Base-by-base conservation (phyloP, 2,888 invertebrate genomes). In the Drosophila demipolita region DNA sequence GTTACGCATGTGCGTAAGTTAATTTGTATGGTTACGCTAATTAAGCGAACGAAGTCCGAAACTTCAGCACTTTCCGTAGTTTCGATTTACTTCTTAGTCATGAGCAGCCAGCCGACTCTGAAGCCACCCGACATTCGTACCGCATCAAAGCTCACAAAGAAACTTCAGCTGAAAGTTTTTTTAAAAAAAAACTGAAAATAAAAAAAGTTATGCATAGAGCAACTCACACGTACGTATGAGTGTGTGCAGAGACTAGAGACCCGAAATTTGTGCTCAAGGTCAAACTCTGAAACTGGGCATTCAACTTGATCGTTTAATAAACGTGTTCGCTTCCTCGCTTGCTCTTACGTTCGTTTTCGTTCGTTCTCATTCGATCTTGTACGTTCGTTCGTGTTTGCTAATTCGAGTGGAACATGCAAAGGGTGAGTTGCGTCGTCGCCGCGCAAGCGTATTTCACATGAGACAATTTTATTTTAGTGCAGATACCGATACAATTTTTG, bases 291-390 rank as follows among this genome's bases (percentile, higher is more conserved):
- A 91, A 91, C 90, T 88, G 91, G 91, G 83, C 91, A 80, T 91
- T 91, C 91, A 91, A 91, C 91, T 91, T 86, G 85, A 87, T 90
- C 90, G 90, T 90, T 88, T 88, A 88, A 88, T 70, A 88, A 90
- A 89, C 90, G 84, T 89, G 90, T 89, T 90, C 78, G 80, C 66
- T 67, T 38, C 40, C 23, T 20, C 35, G 23, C 35, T 54, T 83
- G 86, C 86, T 88, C 33, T 20, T 45, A 23, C 80, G 80, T 66
- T 67, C 54, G 38, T 53, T 53, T 2, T 17, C n/a, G n/a, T 12
- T 32, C 83, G 89, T 88, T 87, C 20, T 20, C 35, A 11, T 23
- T 36, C 54, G 38, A n/a, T 54, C 45, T 20, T 11, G 17, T 53
- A 35, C 82, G 88, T 90, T 90, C 20, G 12, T 32, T 52, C 33